Evolutionary conservation across 2,797 vertebrate species (phyloP), one percentile per base, ranked within the genome.

Genomic region (Gallinago nigripennis): DNA sequence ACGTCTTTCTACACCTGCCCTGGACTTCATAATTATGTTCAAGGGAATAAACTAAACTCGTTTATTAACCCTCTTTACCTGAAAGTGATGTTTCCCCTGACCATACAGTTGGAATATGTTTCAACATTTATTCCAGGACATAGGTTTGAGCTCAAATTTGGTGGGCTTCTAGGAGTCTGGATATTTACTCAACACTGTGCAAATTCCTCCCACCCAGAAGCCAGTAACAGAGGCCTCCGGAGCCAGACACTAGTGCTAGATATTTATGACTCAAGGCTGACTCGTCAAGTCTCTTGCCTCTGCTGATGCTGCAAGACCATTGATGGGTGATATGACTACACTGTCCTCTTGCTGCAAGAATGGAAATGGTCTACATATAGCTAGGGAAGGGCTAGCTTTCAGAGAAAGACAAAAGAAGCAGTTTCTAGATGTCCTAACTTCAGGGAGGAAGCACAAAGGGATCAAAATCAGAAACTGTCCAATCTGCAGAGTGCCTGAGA

Each of bases 281-380:
- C 37, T 89, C 16, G 2, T 3, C n/a, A 53, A 70, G 11, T 23
- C 56, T 41, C 31, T 60, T 53, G 50, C 56, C 8, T 66, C 35
- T 80, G 43, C 79, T 87, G 56, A 65, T 63, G 66, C 65, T 75
- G 65, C 69, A 81, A 64, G 45, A 69, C 8, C n/a, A 54, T 37
- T 37, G 31, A 35, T 0, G 0, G 28, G 15, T 35, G 41, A 54
- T 37, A 50, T 8, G 17, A 33, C 12, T 9, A 35, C 0, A 6
- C 28, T 45, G 11, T 41, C 23, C 50, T 60, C 30, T 71, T 53
- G 65, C 39, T 81, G 35, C 60, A 85, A 57, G 30, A 82, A 45
- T 6, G 6, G 21, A 21, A 12, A 35, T 43, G 31, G 46, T 30
- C 46, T 65, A 28, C 15, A 25, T 9, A 20, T 2, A 63, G 31